phyloP scores from a whole-genome alignment of 2,113 vertebrate genomes.

The Forbesichthys agassizii region DNA sequence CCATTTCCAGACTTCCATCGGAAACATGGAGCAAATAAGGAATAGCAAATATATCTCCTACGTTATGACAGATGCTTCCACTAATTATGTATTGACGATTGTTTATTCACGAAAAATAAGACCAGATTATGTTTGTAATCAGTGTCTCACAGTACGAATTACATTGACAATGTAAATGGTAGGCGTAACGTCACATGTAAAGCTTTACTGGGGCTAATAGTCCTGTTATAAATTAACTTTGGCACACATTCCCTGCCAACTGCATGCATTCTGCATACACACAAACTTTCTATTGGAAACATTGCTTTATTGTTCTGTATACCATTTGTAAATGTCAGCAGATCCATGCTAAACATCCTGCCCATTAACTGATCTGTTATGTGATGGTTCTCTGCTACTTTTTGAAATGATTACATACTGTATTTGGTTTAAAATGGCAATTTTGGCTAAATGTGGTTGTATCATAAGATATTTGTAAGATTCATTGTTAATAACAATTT shows the following conservation, averaged over 20 bases:
- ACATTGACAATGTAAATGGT: no score
- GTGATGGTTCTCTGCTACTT: no score
- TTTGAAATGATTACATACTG: no score
- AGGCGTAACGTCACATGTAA: background rate
- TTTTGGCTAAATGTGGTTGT: no score
- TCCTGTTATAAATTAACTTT: constrained; percentile 59
- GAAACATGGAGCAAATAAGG: background rate
- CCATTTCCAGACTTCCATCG: constrained; percentile 18
- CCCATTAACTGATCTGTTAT: background rate
- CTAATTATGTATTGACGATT: no score
- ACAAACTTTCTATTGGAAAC: background rate
- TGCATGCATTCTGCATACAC: background rate
- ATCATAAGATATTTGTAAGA: no score
- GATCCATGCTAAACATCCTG: background rate
- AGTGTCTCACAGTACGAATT: background rate
- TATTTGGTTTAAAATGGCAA: no score
- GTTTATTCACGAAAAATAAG: no score
- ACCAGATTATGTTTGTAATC: constrained; percentile 1
- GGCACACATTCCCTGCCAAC: constrained; percentile 6
- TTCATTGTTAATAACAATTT: no score
- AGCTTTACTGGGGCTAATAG: constrained; percentile 14
- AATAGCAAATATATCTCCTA: background rate
- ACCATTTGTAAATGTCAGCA: background rate
- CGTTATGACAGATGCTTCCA: no score
- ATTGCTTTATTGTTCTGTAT: background rate